Evolutionary conservation across 2,888 invertebrate species (phyloP).

Genomic region (Bembecia ichneumoniformis): DNA sequence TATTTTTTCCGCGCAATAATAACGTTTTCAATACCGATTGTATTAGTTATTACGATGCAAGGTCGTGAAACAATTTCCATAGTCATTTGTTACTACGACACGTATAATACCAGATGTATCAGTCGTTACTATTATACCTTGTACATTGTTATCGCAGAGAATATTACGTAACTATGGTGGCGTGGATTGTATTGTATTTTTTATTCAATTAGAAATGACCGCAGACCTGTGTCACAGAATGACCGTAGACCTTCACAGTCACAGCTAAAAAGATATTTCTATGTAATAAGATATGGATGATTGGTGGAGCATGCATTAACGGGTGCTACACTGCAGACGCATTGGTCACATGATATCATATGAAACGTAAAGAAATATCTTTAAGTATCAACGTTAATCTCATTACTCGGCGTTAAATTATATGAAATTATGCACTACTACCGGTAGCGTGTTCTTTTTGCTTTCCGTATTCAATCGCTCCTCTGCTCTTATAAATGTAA

Average conservation of each 20-base stretch:
- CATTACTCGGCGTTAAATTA: not conserved
- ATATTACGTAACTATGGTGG: no score
- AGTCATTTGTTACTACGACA: conserved; percentile 12
- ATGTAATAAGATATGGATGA: conserved; percentile 48
- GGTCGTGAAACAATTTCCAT: conserved; percentile 22
- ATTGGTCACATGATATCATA: conserved; percentile 47
- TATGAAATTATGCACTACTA: no score
- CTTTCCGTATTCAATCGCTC: not conserved
- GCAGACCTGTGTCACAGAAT: no score
- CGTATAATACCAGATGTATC: conserved; percentile 9
- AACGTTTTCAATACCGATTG: conserved; percentile 5
- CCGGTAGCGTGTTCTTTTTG: no score
- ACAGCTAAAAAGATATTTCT: not conserved
- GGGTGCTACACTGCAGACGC: conserved; percentile 56
- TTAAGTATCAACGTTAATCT: not conserved
- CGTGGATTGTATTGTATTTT: no score
- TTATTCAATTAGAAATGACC: no score
- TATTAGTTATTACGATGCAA: conserved; percentile 19
- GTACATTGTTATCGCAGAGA: not conserved
- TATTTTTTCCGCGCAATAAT: not conserved
- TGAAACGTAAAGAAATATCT: conserved; percentile 1
- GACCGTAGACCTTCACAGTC: no score
- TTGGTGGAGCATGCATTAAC: conserved; percentile 56
- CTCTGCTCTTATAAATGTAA: not conserved
- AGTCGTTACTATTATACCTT: conserved; percentile 5